A percentile compares a stretch with the other conserved stretches of the same genome.
Evolutionary conservation across 2,113 vertebrate genomes (phyloP).

Genomic region (Campylomormyrus numenius): DNA sequence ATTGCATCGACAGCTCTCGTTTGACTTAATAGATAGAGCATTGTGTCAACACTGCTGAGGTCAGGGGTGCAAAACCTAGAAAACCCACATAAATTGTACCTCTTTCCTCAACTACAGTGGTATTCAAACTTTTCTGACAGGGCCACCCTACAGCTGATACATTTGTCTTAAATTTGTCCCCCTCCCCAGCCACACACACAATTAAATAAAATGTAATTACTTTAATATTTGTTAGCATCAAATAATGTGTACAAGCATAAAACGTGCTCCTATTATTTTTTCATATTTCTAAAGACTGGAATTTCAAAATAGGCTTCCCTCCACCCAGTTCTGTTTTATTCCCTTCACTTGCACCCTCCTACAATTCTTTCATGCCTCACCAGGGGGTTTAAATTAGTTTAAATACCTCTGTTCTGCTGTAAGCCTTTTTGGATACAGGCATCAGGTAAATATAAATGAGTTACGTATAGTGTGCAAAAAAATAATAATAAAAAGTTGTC

Average conservation of each 20-base stretch:
- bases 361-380: neutral
- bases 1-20: neutral
- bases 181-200: neutral
- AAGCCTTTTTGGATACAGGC: neutral
- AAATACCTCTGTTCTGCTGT: neutral
- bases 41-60: no score
- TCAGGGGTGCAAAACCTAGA: neutral
- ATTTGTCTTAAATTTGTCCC: neutral
- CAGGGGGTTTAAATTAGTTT: neutral
- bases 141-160: neutral
- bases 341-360: neutral
- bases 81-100: neutral
- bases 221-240: neutral
- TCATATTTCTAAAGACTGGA: neutral
- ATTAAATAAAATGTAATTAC: neutral
- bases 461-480: neutral
- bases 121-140: neutral
- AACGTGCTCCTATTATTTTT: neutral
- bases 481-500: neutral
- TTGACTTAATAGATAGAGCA: neutral
- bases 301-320: neutral
- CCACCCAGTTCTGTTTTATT: neutral
- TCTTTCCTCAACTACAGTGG: neutral
- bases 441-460: neutral
- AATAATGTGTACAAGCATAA: neutral